phyloP scores from a whole-genome alignment of 2,888 invertebrate species.

The Furcula furcula region DNA sequence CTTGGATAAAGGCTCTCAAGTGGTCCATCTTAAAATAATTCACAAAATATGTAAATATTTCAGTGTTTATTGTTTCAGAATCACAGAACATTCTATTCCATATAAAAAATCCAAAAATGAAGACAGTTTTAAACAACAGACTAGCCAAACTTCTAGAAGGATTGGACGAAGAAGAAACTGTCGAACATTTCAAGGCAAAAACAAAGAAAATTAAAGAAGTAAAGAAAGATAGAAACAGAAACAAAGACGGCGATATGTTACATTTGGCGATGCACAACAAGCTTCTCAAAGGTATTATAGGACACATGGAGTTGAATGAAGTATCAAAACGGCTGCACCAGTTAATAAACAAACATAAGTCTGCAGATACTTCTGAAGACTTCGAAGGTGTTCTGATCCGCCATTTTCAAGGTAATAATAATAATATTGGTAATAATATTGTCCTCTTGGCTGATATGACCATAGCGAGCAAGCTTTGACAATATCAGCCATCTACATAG shows the following conservation, averaged over 20 bases:
- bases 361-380: too few species aligned
- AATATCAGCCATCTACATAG: too few species aligned
- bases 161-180: slow-evolving; percentile 46
- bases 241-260: slow-evolving; percentile 36
- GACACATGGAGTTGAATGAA: slow-evolving; percentile 53
- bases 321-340: slow-evolving; percentile 39
- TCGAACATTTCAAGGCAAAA: background rate
- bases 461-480: too few species aligned
- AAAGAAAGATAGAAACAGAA: slow-evolving; percentile 8
- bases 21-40: too few species aligned
- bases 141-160: slow-evolving; percentile 53
- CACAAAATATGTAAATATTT: too few species aligned
- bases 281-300: slow-evolving; percentile 52
- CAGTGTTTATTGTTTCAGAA: slow-evolving; percentile 1
- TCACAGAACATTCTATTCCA: slow-evolving; percentile 39
- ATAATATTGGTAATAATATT: too few species aligned
- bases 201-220: too few species aligned
- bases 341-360: slow-evolving; percentile 27
- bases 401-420: too few species aligned
- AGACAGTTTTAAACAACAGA: slow-evolving; percentile 47
- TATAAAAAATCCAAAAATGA: slow-evolving; percentile 51
- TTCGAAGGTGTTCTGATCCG: too few species aligned
- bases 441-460: too few species aligned
- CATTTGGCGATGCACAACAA: slow-evolving; percentile 60
- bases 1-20: too few species aligned